Base-by-base conservation (phyloP, 1,140 invertebrate genomes). In the Macrocentrus cingulum region DNA sequence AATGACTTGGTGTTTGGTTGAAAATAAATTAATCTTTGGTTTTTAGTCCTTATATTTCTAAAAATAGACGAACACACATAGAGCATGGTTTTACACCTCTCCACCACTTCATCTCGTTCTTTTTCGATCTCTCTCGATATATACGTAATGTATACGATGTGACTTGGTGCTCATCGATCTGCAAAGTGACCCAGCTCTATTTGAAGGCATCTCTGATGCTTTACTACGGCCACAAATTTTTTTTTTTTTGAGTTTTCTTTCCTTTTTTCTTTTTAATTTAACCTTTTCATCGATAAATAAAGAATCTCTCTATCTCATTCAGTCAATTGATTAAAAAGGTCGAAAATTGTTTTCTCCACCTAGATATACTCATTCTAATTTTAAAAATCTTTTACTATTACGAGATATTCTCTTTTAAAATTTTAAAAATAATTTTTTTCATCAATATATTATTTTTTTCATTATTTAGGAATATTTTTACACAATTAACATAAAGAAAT, bases 171-270 rank as follows among this genome's bases (percentile, higher is more conserved):
- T 46, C 52, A 59, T 62, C 52, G 61, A 61, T 61, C 55, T 61
- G 60, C 50, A 20, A 54, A 57, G 25, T 61, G 55, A 58, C 54
- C 60, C 55, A 51, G 37, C 54, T 61, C 54, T 61, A 61, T 61
- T 61, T 61, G 50, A 61, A 57, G 60, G 60, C 55, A 61, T 61
- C 60, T 23, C 60, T 54, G 60, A 58, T 61, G 55, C 55, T 57
- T 58, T 57, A 61, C 55, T 61, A 54, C 60, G 60, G 37, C 51
- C 46, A 49, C 60, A 53, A 61, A 61, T 61, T 61, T 58, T 58
- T 57, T 61, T 57, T 45, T 51, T 25, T 25, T 39, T 42, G 15
- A 13, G 44, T 41, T 16, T 37, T 4, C n/a, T 39, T 49, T 46
- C 44, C 39, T 19, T 29, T 42, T 48, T 44, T 32, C 41, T 29